Evolutionary conservation across 2,888 invertebrate species (phyloP).

Genomic region (Dryocosmus kuriphilus): DNA sequence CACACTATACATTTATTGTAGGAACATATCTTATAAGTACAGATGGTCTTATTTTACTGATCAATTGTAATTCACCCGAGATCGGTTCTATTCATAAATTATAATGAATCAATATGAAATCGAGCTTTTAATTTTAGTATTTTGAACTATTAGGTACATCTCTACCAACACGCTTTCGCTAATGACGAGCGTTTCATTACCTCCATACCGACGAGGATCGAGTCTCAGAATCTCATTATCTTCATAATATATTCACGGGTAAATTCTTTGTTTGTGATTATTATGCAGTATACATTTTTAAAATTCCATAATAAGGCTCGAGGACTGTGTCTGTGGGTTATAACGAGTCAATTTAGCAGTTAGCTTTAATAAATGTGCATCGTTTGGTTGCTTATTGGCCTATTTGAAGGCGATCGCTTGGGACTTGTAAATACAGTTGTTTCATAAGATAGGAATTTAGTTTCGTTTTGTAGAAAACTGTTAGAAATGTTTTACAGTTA

Average conservation of each 20-base stretch:
- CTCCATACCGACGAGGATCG: constrained; percentile 34
- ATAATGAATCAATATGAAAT: neutral
- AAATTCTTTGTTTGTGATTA: constrained; percentile 20
- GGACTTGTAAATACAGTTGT: neutral
- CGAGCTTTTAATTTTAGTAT: neutral
- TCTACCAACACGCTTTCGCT: constrained; percentile 65
- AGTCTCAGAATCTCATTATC: neutral
- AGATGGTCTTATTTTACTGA: neutral
- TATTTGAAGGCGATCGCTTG: neutral
- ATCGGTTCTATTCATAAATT: neutral
- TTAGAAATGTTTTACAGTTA: neutral
- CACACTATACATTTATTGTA: neutral
- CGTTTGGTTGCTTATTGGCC: neutral
- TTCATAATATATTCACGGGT: neutral
- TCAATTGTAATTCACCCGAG: neutral
- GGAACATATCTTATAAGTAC: neutral
- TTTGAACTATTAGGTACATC: constrained; percentile 58
- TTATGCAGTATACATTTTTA: neutral
- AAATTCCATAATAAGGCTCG: neutral
- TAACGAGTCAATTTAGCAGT: neutral
- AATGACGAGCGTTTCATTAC: constrained; percentile 54
- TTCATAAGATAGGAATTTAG: neutral
- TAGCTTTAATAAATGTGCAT: neutral
- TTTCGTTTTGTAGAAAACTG: neutral
- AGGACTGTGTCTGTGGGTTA: neutral